Evolutionary conservation across 2,113 vertebrate genomes (phyloP).

Genomic region (Pituophis catenifer): DNA sequence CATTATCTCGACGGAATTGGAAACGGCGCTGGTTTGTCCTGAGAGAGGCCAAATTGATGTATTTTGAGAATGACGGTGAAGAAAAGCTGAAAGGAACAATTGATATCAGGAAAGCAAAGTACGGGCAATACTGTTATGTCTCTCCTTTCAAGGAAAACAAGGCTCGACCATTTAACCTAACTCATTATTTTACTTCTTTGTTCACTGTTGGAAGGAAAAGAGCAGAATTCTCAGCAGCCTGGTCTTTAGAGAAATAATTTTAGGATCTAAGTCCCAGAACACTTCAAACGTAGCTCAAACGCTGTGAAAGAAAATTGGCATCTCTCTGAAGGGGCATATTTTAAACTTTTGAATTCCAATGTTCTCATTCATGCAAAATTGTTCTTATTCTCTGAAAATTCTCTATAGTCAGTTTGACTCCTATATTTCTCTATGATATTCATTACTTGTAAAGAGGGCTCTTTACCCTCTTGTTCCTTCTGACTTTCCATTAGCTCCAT

Average conservation of each 20-base stretch:
- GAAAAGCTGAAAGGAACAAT: slow-evolving; percentile 92
- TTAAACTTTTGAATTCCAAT: not conserved
- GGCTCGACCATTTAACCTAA: not conserved
- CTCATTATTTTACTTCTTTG: not conserved
- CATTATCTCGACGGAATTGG: slow-evolving; percentile 89
- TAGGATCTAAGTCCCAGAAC: not conserved
- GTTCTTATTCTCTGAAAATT: not conserved
- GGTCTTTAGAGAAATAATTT: not conserved
- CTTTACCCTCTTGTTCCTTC: too few species aligned
- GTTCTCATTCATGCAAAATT: not conserved
- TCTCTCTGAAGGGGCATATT: not conserved
- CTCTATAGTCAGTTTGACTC: not conserved
- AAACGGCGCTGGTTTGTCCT: slow-evolving; percentile 94
- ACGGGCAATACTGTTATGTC: slow-evolving; percentile 45
- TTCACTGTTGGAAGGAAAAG: not conserved
- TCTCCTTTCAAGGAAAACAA: not conserved
- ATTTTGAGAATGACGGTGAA: slow-evolving; percentile 90
- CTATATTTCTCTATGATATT: not conserved
- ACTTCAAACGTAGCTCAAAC: not conserved
- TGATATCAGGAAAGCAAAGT: slow-evolving; percentile 85
- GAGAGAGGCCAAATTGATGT: slow-evolving; percentile 88
- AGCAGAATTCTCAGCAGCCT: not conserved
- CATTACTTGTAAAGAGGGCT: not conserved
- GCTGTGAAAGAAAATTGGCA: not conserved
- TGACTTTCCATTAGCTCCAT: not conserved